Conservation (phyloP, 2,888 invertebrate species). For the Acronicta aceris region DNA sequence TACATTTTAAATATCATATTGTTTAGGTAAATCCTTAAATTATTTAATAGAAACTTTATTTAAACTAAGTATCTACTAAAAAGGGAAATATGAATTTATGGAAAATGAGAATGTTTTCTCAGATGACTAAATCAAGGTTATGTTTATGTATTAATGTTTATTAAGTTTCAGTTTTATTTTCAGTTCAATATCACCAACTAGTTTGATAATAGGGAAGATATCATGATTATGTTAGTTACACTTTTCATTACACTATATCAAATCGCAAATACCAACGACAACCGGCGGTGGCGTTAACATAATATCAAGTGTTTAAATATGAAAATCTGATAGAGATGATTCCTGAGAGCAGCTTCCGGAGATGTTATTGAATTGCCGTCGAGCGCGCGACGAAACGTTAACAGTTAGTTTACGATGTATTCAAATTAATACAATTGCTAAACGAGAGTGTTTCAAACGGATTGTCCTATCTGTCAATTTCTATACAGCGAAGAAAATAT, state of each 20-base stretch:
- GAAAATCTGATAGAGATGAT: slow-evolving; percentile 34
- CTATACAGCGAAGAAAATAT: not conserved
- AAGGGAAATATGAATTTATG: no score
- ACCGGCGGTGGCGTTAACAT: slow-evolving; percentile 5
- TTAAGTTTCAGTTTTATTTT: no score
- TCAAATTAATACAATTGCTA: slow-evolving; percentile 62
- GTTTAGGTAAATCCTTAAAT: not conserved
- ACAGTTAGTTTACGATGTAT: slow-evolving; percentile 57
- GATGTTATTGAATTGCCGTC: slow-evolving; percentile 44
- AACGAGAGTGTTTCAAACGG: slow-evolving; percentile 51
- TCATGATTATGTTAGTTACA: no score
- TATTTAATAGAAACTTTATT: no score
- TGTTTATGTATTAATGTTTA: no score
- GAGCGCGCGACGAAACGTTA: slow-evolving; percentile 39
- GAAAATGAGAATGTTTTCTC: no score
- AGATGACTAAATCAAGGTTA: no score
- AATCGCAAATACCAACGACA: not conserved
- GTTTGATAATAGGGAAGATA: no score
- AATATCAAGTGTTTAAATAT: slow-evolving; percentile 37
- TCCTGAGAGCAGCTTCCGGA: slow-evolving; percentile 11
- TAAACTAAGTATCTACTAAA: no score
- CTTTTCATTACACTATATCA: not conserved
- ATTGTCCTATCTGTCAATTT: slow-evolving; percentile 19
- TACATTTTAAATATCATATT: no score
- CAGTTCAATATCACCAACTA: no score